These are phyloP conservation scores for Esperia sulphurella DNA, from an alignment of 2,888 invertebrate genomes.

Conservation along the genomic window DNA sequence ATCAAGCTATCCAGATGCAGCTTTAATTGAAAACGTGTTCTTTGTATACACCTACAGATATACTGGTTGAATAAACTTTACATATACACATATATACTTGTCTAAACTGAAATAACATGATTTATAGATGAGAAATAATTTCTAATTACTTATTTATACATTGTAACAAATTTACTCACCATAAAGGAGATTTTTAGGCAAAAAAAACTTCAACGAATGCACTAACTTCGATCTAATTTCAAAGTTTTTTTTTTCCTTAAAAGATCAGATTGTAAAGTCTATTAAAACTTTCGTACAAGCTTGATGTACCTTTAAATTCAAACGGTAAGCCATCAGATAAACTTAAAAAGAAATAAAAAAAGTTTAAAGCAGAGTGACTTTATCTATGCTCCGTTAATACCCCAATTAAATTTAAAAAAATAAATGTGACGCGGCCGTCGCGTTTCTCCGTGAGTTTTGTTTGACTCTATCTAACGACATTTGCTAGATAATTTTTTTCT, in stretches of 20 bases:
- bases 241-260: constrained; percentile 48
- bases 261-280: constrained; percentile 71
- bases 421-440: constrained; percentile 43
- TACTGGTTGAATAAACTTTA: too few relatives aligned
- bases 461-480: constrained; percentile 19
- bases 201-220: too few relatives aligned
- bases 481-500: constrained; percentile 15
- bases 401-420: constrained; percentile 72
- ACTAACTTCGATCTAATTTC: constrained; percentile 34
- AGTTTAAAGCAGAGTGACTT: constrained; percentile 55
- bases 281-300: constrained; percentile 71
- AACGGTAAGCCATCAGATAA: constrained; percentile 77
- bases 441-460: constrained; percentile 36
- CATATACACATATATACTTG: too few relatives aligned
- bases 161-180: too few relatives aligned
- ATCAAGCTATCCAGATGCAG: too few relatives aligned
- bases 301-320: constrained; percentile 73
- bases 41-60: too few relatives aligned
- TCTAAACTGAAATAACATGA: too few relatives aligned
- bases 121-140: too few relatives aligned
- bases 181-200: too few relatives aligned
- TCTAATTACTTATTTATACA: too few relatives aligned
- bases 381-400: constrained; percentile 74
- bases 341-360: constrained; percentile 45
- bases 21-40: too few relatives aligned